phyloP scores from a whole-genome alignment of 2,888 invertebrate species.

The Oscheius sp. region DNA sequence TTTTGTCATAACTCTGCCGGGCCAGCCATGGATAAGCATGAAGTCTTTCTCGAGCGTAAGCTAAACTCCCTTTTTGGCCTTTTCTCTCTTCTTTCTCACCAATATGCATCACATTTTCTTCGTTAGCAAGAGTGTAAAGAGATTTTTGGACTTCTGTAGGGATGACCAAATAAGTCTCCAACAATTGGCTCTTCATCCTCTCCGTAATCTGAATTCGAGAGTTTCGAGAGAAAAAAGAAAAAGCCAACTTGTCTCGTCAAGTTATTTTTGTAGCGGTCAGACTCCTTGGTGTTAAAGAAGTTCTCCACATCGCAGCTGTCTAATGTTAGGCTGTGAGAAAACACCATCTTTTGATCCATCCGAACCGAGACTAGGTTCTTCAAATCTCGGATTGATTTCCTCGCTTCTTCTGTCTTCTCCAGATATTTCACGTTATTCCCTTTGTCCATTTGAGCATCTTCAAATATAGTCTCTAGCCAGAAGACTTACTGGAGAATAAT shows the following conservation, averaged over 20 bases:
- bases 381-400: constrained; percentile 37
- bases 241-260: constrained; percentile 41
- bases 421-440: constrained; percentile 30
- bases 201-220: constrained; percentile 40
- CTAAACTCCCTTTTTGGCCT: not conserved
- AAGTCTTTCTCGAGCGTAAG: not conserved
- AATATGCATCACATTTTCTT: constrained; percentile 33
- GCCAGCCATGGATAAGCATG: constrained; percentile 17
- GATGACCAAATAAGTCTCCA: constrained; percentile 27
- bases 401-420: constrained; percentile 35
- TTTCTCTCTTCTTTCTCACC: constrained; percentile 26
- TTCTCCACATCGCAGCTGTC: constrained; percentile 43
- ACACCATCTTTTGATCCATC: constrained; percentile 17
- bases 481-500: constrained; percentile 31
- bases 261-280: constrained; percentile 49
- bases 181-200: constrained; percentile 39
- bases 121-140: constrained; percentile 30
- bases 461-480: not conserved
- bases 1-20: constrained; percentile 12
- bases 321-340: constrained; percentile 41
- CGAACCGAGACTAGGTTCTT: constrained; percentile 29
- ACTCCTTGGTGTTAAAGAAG: constrained; percentile 43
- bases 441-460: constrained; percentile 22
- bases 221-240: not conserved
- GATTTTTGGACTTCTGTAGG: constrained; percentile 33